Conservation (phyloP, 1,140 invertebrate species). For the Drosophila yakuba region DNA sequence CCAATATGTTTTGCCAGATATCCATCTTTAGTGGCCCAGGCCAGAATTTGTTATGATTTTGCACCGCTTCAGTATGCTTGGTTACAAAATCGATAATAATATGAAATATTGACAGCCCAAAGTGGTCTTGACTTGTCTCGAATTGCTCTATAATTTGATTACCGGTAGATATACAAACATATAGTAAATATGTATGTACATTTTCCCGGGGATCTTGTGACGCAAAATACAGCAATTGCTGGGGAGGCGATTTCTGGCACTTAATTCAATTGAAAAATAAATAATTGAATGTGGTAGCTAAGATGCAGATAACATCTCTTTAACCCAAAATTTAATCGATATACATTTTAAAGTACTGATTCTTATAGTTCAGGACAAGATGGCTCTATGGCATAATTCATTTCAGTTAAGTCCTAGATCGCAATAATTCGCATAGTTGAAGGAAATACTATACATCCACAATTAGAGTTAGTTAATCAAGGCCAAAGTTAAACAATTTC, state of each 20-base stretch:
- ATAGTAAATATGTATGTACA: background rate
- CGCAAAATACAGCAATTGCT: conserved; percentile 2
- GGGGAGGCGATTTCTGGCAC: background rate
- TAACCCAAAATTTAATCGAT: background rate
- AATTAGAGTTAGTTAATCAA: too few species aligned
- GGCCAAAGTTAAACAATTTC: too few species aligned
- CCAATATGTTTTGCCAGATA: conserved; percentile 64
- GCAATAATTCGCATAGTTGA: too few species aligned
- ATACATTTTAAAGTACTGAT: background rate
- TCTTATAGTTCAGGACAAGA: background rate
- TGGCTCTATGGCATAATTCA: too few species aligned
- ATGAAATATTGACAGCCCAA: conserved; percentile 53
- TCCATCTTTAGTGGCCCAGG: conserved; percentile 40
- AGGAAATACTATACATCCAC: too few species aligned
- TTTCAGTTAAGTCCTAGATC: too few species aligned
- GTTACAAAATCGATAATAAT: conserved; percentile 49
- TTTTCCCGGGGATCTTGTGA: conserved; percentile 8
- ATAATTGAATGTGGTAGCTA: conserved; percentile 4
- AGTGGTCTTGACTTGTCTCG: conserved; percentile 21
- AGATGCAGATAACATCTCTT: background rate
- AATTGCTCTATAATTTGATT: conserved; percentile 54
- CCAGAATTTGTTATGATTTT: conserved; percentile 40
- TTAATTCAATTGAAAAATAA: conserved; percentile 18
- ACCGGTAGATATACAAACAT: conserved; percentile 19
- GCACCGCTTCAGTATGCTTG: conserved; percentile 16